Evolutionary conservation across 2,797 vertebrate species (phyloP).

Genomic region (Tolypeutes matacus): DNA sequence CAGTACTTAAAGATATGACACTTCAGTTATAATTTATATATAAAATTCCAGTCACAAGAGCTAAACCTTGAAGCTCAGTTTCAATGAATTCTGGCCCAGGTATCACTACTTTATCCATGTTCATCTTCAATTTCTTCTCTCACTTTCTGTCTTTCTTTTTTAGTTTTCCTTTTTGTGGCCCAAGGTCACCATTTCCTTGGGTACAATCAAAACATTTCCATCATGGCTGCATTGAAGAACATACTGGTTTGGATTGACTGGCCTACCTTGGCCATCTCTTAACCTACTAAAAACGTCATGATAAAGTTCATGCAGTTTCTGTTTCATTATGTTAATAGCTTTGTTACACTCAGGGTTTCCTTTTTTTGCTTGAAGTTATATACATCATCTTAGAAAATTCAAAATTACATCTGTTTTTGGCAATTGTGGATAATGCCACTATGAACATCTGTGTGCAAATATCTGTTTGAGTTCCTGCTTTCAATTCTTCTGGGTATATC

Average conservation of each 20-base stretch:
- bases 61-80: not conserved
- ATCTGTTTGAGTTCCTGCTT: too few species aligned
- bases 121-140: constrained; percentile 61
- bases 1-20: too few species aligned
- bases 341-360: constrained; percentile 86
- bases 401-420: too few species aligned
- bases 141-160: constrained; percentile 73
- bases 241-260: constrained; percentile 80
- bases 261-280: constrained; percentile 90
- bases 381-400: too few species aligned
- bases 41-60: too few species aligned
- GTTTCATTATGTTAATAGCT: constrained; percentile 90
- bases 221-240: constrained; percentile 80
- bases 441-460: too few species aligned
- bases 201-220: constrained; percentile 83
- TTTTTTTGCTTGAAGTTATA: too few species aligned
- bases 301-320: constrained; percentile 91
- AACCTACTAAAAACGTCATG: constrained; percentile 90
- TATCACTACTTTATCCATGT: not conserved
- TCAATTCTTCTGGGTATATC: too few species aligned
- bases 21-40: too few species aligned
- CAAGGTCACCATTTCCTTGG: constrained; percentile 79
- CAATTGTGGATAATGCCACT: too few species aligned
- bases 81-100: not conserved
- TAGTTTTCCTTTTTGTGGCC: constrained; percentile 77